phyloP scores from a whole-genome alignment of 2,888 invertebrate genomes.

The Aspidiotus rigidus region DNA sequence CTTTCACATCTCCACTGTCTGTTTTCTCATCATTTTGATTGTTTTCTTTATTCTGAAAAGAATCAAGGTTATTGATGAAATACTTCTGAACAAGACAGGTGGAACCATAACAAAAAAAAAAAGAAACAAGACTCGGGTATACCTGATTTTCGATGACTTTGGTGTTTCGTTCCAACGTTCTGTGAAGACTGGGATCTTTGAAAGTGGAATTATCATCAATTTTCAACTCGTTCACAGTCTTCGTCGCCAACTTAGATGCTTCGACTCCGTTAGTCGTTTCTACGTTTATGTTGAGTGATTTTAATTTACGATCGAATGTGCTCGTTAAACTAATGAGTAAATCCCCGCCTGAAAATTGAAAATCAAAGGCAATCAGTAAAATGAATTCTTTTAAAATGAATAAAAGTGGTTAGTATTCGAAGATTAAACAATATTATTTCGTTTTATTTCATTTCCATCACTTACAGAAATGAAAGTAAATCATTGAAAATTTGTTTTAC shows the following conservation, averaged over 20 bases:
- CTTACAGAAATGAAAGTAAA: too few species aligned
- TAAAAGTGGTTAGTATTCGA: neutral
- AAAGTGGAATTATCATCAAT: slow-evolving; percentile 35
- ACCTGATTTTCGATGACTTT: slow-evolving; percentile 9
- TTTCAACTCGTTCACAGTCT: slow-evolving; percentile 9
- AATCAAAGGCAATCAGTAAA: neutral
- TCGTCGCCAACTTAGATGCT: slow-evolving; percentile 29
- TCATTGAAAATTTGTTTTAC: too few species aligned
- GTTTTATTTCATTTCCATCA: too few species aligned
- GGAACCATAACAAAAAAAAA: neutral
- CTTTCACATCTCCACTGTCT: slow-evolving; percentile 17
- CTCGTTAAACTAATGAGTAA: slow-evolving; percentile 74
- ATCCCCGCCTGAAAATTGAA: slow-evolving; percentile 61
- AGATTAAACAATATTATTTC: too few species aligned
- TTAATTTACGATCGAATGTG: slow-evolving; percentile 74
- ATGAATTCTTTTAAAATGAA: neutral
- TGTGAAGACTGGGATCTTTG: slow-evolving; percentile 37
- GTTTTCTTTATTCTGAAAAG: slow-evolving; percentile 8
- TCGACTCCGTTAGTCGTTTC: slow-evolving; percentile 37
- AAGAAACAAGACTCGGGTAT: neutral
- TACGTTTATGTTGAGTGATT: slow-evolving; percentile 59
- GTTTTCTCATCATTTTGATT: slow-evolving; percentile 9
- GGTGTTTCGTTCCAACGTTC: slow-evolving; percentile 26
- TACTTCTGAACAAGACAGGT: neutral
- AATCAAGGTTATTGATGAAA: neutral